Percentiles rank a stretch among this genome's conserved stretches.
phyloP scores from a whole-genome alignment of 1,140 invertebrate genomes.

The Pantala flavescens region DNA sequence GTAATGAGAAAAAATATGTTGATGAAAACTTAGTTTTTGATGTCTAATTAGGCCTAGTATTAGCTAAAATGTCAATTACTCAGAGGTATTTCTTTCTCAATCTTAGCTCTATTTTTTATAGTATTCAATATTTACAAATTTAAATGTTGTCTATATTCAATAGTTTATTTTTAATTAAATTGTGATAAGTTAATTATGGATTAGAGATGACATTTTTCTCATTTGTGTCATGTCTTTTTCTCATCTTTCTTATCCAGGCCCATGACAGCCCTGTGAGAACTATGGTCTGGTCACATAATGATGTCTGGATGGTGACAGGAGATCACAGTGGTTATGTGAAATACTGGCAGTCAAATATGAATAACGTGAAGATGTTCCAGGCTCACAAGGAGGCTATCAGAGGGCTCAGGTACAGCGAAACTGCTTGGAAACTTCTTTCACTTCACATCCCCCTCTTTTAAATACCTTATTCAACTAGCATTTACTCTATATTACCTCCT shows the following conservation, averaged over 20 bases:
- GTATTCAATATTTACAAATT: too few species aligned
- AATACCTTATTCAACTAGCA: not conserved
- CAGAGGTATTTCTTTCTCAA: too few species aligned
- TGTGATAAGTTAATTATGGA: too few species aligned
- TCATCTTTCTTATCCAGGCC: slow-evolving; percentile 59
- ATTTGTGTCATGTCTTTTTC: too few species aligned
- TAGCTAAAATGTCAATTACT: too few species aligned
- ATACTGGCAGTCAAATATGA: slow-evolving; percentile 99
- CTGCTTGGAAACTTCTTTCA: slow-evolving; percentile 21
- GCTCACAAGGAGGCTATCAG: slow-evolving; percentile 99
- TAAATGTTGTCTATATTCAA: too few species aligned
- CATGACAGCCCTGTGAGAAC: slow-evolving; percentile 95
- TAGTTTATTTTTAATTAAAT: too few species aligned
- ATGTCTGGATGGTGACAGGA: slow-evolving; percentile 99
- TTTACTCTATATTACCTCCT: slow-evolving; percentile 9
- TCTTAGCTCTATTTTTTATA: too few species aligned
- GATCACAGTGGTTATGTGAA: slow-evolving; percentile 98
- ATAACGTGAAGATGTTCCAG: slow-evolving; percentile 99
- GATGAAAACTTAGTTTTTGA: too few species aligned
- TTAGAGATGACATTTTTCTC: too few species aligned
- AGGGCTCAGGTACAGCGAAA: slow-evolving; percentile 77
- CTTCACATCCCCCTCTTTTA: slow-evolving; percentile 13
- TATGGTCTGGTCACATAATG: slow-evolving; percentile 99
- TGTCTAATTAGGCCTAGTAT: too few species aligned
- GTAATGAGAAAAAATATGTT: too few species aligned